Percentiles rank a stretch among this genome's conserved stretches.
Evolutionary conservation across 1,140 invertebrate genomes (phyloP).

Genomic region (Glomeris maerens): DNA sequence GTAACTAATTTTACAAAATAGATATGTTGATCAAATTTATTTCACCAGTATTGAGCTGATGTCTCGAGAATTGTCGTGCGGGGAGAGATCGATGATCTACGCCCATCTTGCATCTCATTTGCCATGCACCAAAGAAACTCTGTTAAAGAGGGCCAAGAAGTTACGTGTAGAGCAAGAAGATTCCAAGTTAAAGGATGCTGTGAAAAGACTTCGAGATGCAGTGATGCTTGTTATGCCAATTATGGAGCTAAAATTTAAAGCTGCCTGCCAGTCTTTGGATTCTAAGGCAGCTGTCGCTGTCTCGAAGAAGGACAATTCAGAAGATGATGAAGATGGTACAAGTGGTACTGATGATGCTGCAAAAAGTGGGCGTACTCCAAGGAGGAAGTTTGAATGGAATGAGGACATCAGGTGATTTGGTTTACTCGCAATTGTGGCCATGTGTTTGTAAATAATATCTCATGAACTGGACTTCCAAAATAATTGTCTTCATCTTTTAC

Average conservation of each 20-base stretch:
- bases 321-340: conserved; percentile 11
- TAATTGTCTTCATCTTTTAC: not conserved
- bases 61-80: conserved; percentile 32
- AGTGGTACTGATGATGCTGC: conserved; percentile 15
- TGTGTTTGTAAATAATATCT: not conserved
- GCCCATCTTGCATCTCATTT: conserved; percentile 46
- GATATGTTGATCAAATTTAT: too few species aligned
- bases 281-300: not conserved
- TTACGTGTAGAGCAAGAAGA: conserved; percentile 43
- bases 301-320: not conserved
- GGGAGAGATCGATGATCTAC: conserved; percentile 42
- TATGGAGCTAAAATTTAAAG: not conserved
- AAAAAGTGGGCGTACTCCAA: conserved; percentile 4
- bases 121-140: conserved; percentile 49
- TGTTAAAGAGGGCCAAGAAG: conserved; percentile 50
- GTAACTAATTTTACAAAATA: too few species aligned
- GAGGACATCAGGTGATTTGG: conserved; percentile 5
- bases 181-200: conserved; percentile 38
- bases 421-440: not conserved
- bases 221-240: not conserved
- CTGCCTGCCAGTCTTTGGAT: conserved; percentile 14
- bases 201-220: conserved; percentile 29
- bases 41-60: conserved; percentile 44
- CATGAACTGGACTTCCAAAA: not conserved
- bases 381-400: conserved; percentile 18